Evolutionary conservation across 2,888 invertebrate species (phyloP).

Genomic region (Elegia similella): DNA sequence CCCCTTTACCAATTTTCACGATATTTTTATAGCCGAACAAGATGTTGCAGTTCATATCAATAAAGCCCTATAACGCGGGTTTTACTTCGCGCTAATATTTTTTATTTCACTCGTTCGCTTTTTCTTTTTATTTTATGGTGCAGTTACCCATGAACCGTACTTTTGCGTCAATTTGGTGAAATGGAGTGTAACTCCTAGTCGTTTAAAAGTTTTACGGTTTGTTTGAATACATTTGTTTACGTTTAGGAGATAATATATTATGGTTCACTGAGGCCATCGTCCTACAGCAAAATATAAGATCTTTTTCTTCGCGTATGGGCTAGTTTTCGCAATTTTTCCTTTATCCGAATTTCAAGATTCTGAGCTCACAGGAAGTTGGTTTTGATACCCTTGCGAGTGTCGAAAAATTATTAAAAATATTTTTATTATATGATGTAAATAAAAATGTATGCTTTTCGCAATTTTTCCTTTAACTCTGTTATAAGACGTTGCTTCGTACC

Average conservation of each 20-base stretch:
- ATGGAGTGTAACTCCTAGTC: conserved; percentile 9
- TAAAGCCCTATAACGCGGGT: conserved; percentile 5
- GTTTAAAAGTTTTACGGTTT: conserved; percentile 10
- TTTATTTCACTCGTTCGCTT: neutral
- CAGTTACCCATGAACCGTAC: conserved; percentile 6
- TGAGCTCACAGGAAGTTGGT: no score
- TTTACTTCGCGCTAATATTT: conserved; percentile 9
- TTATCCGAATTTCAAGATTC: no score
- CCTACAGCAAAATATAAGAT: no score
- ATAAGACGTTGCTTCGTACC: no score
- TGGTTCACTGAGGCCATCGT: neutral
- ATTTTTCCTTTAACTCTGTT: no score
- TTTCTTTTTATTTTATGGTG: conserved; percentile 9
- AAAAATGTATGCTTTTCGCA: no score
- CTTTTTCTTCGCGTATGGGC: no score
- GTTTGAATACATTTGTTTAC: neutral
- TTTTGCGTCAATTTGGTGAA: conserved; percentile 11
- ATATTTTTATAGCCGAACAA: conserved; percentile 6
- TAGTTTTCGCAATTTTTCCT: no score
- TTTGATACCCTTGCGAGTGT: no score
- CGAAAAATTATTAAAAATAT: no score
- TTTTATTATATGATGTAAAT: no score
- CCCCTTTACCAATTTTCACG: neutral
- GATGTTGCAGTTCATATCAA: conserved; percentile 13
- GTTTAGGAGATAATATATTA: no score